These are phyloP conservation scores for Sepioteuthis lessoniana DNA, from an alignment of 2,888 invertebrate species.

Conservation along the genomic window DNA sequence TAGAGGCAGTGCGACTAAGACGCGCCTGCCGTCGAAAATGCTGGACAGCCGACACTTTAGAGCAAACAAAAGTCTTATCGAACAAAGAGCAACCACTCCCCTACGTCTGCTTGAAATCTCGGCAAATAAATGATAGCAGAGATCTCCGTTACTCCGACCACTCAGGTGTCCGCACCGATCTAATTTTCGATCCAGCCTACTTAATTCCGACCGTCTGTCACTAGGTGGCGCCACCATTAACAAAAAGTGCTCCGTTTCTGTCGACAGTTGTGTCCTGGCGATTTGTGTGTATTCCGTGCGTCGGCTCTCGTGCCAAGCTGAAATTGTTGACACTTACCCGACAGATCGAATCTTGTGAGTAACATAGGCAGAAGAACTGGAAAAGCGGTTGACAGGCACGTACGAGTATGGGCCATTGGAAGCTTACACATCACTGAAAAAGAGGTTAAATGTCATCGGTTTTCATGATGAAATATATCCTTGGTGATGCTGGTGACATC, in stretches of 20 bases:
- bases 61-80: slow-evolving; percentile 13
- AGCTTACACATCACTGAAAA: background rate
- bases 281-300: background rate
- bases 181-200: background rate
- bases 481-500: too few species aligned
- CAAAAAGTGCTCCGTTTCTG: background rate
- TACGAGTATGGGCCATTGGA: background rate
- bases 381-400: background rate
- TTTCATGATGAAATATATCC: too few species aligned
- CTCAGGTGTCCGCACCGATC: background rate
- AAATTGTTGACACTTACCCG: background rate
- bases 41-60: background rate
- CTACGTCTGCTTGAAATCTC: background rate
- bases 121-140: background rate
- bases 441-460: too few species aligned
- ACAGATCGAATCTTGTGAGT: background rate
- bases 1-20: too few species aligned
- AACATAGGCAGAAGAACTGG: background rate
- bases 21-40: too few species aligned
- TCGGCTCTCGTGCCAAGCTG: background rate
- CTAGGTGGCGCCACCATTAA: background rate
- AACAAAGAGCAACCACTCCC: background rate
- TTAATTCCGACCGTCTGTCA: background rate
- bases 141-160: background rate
- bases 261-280: background rate